Percentiles rank a stretch among this genome's conserved stretches.
phyloP scores from a whole-genome alignment of 2,797 vertebrate genomes.

The Poeciliopsis turneri region DNA sequence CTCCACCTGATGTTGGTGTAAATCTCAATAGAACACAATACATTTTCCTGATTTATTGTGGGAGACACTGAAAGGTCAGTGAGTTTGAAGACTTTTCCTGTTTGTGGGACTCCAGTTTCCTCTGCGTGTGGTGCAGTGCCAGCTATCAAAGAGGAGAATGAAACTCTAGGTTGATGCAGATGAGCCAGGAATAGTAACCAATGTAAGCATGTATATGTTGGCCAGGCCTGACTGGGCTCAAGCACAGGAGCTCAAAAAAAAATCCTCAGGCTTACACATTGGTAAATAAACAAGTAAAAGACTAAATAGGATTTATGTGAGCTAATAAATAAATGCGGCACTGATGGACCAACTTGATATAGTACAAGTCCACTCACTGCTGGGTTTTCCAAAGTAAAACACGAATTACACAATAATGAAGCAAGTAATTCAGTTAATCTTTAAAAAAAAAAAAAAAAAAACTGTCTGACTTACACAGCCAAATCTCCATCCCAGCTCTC shows the following conservation, averaged over 20 bases:
- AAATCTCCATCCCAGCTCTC: conserved; percentile 3
- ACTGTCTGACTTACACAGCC: conserved; percentile 17
- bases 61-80: background rate
- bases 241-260: conserved; percentile 12
- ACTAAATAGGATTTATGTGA: background rate
- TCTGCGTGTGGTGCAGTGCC: background rate
- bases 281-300: background rate
- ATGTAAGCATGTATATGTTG: conserved; percentile 2
- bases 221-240: background rate
- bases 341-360: background rate
- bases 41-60: background rate
- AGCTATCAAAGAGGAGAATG: background rate
- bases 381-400: background rate
- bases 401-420: background rate
- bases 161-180: background rate
- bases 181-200: background rate
- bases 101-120: background rate
- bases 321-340: background rate
- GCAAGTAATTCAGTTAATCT: background rate
- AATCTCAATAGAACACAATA: background rate
- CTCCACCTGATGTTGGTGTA: background rate
- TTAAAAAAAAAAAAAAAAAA: background rate
- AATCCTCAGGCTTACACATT: background rate
- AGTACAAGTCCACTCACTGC: background rate
- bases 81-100: background rate